Conservation (phyloP, 2,888 invertebrate genomes). For the Dastarcus helophoroides region DNA sequence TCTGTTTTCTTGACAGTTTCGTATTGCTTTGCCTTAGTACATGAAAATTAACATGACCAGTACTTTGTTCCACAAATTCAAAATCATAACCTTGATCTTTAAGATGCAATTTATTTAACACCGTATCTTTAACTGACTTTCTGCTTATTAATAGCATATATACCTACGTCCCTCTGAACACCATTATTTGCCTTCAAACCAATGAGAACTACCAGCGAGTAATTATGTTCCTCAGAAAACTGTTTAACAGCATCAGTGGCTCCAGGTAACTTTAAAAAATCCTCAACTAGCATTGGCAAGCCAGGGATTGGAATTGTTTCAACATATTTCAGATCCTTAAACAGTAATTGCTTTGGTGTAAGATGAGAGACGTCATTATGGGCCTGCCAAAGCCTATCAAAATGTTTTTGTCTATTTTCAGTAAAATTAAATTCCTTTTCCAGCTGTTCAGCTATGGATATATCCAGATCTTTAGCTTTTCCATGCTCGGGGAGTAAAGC, state of each 20-base stretch:
- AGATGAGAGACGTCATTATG: conserved; percentile 55
- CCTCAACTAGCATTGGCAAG: conserved; percentile 53
- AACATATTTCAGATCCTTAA: conserved; percentile 64
- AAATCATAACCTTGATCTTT: conserved; percentile 31
- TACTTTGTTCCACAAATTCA: conserved; percentile 29
- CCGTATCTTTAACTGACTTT: conserved; percentile 29
- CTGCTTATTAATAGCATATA: conserved; percentile 30
- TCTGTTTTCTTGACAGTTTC: conserved; percentile 55
- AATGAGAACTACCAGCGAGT: conserved; percentile 43
- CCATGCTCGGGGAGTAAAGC: conserved; percentile 59
- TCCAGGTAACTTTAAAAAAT: conserved; percentile 41
- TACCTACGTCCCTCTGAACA: conserved; percentile 48
- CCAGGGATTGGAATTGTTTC: conserved; percentile 41
- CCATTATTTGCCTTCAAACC: conserved; percentile 47
- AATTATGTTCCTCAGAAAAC: conserved; percentile 38
- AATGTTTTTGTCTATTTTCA: conserved; percentile 36
- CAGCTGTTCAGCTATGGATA: conserved; percentile 44
- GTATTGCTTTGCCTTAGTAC: conserved; percentile 49
- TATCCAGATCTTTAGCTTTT: conserved; percentile 56
- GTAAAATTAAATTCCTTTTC: conserved; percentile 42
- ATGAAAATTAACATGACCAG: conserved; percentile 35
- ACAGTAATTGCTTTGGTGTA: conserved; percentile 54
- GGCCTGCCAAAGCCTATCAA: conserved; percentile 47
- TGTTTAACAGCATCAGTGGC: conserved; percentile 40
- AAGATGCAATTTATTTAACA: conserved; percentile 29